Evolutionary conservation across 64 coral and sea anemone genomes (phyloP).

Genomic region (Montipora sp.): DNA sequence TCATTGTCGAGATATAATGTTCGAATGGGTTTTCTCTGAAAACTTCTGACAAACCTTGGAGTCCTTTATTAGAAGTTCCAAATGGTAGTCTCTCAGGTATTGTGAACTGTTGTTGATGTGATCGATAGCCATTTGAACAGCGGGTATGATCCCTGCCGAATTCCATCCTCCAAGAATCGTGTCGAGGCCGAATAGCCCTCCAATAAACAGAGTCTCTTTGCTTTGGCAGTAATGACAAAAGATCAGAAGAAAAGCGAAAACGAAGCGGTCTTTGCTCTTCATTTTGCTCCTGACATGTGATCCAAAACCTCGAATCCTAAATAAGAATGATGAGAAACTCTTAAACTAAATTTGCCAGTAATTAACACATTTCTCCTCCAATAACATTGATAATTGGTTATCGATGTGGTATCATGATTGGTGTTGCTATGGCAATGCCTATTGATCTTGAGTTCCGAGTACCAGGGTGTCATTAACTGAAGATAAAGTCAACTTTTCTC

Average conservation of each 20-base stretch:
- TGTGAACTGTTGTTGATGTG: conserved; percentile 77
- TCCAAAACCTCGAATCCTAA: background rate
- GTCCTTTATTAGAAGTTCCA: conserved; percentile 73
- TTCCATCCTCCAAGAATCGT: conserved; percentile 74
- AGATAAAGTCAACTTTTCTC: too few species aligned
- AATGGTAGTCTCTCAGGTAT: conserved; percentile 64
- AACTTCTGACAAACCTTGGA: conserved; percentile 51
- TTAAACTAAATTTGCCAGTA: too few species aligned
- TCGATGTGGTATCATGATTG: too few species aligned
- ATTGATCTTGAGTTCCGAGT: background rate
- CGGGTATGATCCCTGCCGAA: conserved; percentile 75
- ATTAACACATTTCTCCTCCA: too few species aligned
- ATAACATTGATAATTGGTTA: too few species aligned
- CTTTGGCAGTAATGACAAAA: background rate
- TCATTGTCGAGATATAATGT: background rate
- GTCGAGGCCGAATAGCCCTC: conserved; percentile 74
- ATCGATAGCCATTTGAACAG: conserved; percentile 80
- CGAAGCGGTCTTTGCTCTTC: background rate
- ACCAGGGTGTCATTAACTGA: too few species aligned
- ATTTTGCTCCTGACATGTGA: background rate
- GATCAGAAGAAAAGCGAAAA: background rate
- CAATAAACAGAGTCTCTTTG: conserved; percentile 56
- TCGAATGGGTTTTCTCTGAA: background rate
- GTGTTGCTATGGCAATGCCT: too few species aligned
- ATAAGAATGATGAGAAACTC: too few species aligned